Base-by-base conservation (phyloP, 2,888 invertebrate genomes). In the Drosophila dives region DNA sequence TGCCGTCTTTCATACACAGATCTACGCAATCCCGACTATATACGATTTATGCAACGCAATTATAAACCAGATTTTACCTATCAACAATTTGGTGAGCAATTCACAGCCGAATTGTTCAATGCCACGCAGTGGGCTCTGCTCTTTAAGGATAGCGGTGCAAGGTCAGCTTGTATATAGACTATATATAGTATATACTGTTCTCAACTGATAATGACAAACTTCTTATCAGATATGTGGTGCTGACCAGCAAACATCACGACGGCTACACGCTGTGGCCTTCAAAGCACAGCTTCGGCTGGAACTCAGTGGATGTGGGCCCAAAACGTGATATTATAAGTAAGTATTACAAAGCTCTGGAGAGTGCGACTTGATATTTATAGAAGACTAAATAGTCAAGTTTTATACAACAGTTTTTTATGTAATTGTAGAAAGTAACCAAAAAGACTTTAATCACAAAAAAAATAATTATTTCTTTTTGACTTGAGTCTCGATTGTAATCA, bases 241-340 rank as follows among this genome's bases (percentile, higher is more conserved):
- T 98, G 45, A 97, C 97, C 10, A 97, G 96, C 90, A 98, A 98
- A 92, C 98, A 98, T 92, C 97, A 98, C 91, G 98, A 98, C 91
- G 98, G 98, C 0, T 98, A 94, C 91, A 95, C 97, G 7, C 91
- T 97, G 56, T 98, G 97, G 95, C 97, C 97, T n/a, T 97, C 97
- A 0, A 94, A 94, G 78, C 94, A 95, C 61, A 95, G 97, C 0
- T 98, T 96, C 91, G 96, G 96, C 89, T 98, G 98, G 98, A 98
- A 98, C 92, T 93, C 97, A 0, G 93, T 95, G 84, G 97, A 97
- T 81, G 94, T 96, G 59, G 97, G 97, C 1, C 96, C 97, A 0
- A 95, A 95, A 65, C 92, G 95, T 55, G 97, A 98, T 92, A 92
- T 98, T 53, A 94, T 98, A 50, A 96, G 96, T 94, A 67, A 69